These are phyloP conservation scores for Crax fasciolata DNA, from an alignment of 2,797 vertebrate species.

Conservation along the genomic window DNA sequence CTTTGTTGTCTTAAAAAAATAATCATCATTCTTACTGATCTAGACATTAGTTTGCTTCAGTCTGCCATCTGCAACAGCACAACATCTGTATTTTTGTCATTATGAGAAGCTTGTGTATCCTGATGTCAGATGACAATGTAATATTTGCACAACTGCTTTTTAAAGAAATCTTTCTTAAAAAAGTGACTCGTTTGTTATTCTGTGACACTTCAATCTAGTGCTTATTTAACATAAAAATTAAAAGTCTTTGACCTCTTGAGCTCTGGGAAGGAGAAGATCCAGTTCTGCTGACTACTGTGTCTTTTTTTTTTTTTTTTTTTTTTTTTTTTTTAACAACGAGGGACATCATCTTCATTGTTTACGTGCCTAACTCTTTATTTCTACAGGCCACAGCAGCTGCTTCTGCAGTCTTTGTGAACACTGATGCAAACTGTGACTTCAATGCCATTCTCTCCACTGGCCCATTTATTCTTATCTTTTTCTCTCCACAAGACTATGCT, in stretches of 20 bases:
- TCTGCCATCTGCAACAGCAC: background rate
- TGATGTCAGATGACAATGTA: background rate
- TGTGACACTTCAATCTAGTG: fast-evolving
- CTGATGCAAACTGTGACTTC: background rate
- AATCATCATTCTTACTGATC: background rate
- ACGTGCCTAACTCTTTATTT: background rate
- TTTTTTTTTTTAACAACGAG: background rate
- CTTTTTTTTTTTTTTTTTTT: background rate
- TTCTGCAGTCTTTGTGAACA: background rate
- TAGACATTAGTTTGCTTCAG: background rate
- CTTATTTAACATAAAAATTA: background rate
- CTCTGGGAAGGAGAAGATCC: background rate
- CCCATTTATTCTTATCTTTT: background rate
- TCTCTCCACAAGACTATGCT: background rate
- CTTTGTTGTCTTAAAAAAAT: background rate
- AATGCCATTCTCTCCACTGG: background rate
- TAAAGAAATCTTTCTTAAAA: background rate
- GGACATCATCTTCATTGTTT: background rate
- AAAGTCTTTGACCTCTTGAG: background rate
- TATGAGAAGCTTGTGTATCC: background rate
- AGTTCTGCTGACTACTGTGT: background rate
- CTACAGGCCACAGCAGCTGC: background rate
- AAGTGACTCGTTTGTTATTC: background rate
- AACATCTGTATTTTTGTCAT: background rate
- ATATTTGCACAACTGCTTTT: background rate